Conservation (phyloP, 2,888 invertebrate genomes). For the Colostygia pectinataria region DNA sequence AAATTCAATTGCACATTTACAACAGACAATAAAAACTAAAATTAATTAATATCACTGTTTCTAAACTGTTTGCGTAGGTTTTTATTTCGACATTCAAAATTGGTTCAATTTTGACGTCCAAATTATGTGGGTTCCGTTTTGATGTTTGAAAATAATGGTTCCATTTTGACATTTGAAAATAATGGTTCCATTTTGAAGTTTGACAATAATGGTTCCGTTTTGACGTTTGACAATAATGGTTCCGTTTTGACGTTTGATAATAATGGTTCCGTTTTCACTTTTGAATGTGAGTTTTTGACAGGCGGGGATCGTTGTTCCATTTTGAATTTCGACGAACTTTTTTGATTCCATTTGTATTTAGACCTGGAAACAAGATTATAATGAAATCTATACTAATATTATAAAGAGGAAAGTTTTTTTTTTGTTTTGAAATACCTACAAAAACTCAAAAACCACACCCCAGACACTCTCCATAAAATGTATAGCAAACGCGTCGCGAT, state of each 20-base stretch:
- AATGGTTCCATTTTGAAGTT: background rate
- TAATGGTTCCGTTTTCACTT: background rate
- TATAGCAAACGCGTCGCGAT: background rate
- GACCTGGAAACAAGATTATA: background rate
- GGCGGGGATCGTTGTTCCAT: background rate
- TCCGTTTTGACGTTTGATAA: background rate
- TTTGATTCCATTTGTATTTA: background rate
- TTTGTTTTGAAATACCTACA: too few species aligned
- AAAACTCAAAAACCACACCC: too few species aligned
- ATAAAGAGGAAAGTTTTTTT: background rate
- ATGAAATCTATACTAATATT: too few species aligned
- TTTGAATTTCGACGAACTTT: background rate
- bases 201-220: background rate
- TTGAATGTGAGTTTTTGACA: background rate
- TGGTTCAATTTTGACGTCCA: too few species aligned
- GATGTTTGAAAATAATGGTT: background rate
- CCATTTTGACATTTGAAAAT: background rate
- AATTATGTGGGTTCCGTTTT: too few species aligned
- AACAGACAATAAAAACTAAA: too few species aligned
- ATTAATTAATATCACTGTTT: too few species aligned
- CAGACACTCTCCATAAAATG: background rate
- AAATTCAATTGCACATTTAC: too few species aligned
- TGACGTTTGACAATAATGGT: background rate
- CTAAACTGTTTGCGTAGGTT: too few species aligned
- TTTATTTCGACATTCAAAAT: too few species aligned